Base-by-base conservation (phyloP, 2,113 vertebrate genomes). In the Pipra filicauda region DNA sequence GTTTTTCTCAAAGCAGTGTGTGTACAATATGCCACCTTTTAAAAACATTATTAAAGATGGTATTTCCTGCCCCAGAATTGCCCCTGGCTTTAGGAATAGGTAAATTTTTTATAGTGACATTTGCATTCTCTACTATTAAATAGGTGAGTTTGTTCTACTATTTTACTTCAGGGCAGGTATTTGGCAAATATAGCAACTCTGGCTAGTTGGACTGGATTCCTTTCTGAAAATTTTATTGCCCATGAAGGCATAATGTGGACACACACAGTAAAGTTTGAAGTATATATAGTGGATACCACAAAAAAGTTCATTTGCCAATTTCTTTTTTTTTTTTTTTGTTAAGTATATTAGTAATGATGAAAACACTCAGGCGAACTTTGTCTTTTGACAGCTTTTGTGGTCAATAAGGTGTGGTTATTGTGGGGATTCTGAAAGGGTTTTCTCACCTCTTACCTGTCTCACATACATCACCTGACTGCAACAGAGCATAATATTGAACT, bases 151-250 rank as follows among this genome's bases (percentile, higher is more conserved):
- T 95, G n/a, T 95, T 79, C 52, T 89, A 58, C 48, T 85, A 18
- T 95, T 95, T 86, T 81, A 84, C 71, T 94, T 94, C 41, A 61
- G 87, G 73, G 90, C 61, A 86, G n/a, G 43, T 49, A 85, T 96
- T 95, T 94, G 58, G 64, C 81, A 80, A 85, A 70, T 91, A 74
- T 4, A 88, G 46, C 51, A 83, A 48, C 52, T 79, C 51, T 88
- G 33, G 35, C 28, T 87, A 72, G 39, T 84, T 67, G 59, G 31
- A 73, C 61, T 82, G 16, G 23, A 48, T 80, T 82, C 20, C 41
- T 71, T 95, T 87, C 81, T 71, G 30, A 91, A 89, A 48, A 51
- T 51, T 89, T 92, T 78, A 72, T 66, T 77, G 65, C 27, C 37
- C 3, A 2, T 91, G 64, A 10, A 88, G 76, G 23, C 26, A 31